Evolutionary conservation across 2,113 vertebrate genomes (phyloP).

Genomic region (Acinonyx jubatus): DNA sequence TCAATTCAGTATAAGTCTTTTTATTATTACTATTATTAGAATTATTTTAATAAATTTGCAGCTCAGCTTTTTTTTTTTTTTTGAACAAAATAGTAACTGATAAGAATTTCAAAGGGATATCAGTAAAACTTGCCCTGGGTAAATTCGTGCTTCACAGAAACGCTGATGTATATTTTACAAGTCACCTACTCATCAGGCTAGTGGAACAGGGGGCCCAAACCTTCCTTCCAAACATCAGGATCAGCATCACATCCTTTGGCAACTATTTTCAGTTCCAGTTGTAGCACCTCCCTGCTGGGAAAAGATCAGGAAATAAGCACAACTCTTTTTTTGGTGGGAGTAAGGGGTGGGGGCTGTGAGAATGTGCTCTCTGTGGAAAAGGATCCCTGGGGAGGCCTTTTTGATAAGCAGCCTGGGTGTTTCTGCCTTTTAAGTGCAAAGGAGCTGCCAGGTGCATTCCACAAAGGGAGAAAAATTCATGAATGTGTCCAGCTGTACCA

Average conservation of each 20-base stretch:
- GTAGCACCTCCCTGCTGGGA: not conserved
- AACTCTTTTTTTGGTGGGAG: not conserved
- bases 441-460: not conserved
- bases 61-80: not conserved
- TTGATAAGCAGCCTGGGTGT: not conserved
- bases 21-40: not conserved
- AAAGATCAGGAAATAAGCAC: not conserved
- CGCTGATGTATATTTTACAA: not conserved
- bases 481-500: not conserved
- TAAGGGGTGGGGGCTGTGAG: fast-evolving
- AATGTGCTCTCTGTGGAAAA: not conserved
- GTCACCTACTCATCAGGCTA: not conserved
- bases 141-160: not conserved
- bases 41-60: not conserved
- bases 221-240: not conserved
- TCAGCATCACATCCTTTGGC: not conserved
- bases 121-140: not conserved
- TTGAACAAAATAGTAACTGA: not conserved
- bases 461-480: not conserved
- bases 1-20: not conserved
- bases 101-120: not conserved
- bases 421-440: constrained; percentile 45
- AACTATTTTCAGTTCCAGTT: not conserved
- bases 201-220: not conserved
- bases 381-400: not conserved